Percentiles rank a stretch among this genome's conserved stretches.
These are phyloP conservation scores for Cyclura pinguis DNA, from an alignment of 2,797 vertebrate genomes.

Conservation along the genomic window DNA sequence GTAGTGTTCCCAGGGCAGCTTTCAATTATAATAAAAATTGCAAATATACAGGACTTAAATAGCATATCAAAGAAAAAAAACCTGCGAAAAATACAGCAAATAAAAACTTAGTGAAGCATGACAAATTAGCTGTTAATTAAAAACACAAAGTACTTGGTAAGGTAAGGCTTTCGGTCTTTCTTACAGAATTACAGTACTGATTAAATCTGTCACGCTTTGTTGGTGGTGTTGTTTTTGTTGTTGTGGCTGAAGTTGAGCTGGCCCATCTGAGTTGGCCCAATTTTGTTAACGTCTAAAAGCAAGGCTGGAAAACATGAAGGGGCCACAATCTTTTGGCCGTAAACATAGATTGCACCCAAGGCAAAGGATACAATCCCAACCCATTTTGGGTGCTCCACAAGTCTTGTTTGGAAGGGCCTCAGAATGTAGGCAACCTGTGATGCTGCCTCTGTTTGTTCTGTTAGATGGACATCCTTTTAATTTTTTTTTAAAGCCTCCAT, in stretches of 20 bases:
- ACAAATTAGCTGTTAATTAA: background rate
- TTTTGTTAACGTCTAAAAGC: background rate
- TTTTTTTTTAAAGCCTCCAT: background rate
- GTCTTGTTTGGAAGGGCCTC: background rate
- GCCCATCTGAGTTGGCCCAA: background rate
- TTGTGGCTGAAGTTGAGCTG: background rate
- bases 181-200: background rate
- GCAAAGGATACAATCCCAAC: background rate
- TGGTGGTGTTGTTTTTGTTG: background rate
- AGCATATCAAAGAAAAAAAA: background rate
- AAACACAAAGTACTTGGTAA: background rate
- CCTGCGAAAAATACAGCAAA: background rate
- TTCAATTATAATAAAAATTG: background rate
- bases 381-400: background rate
- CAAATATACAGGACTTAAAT: background rate
- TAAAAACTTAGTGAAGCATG: background rate
- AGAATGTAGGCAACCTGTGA: background rate
- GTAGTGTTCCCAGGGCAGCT: background rate
- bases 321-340: background rate
- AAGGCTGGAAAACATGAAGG: background rate
- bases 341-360: no score
- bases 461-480: background rate
- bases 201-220: background rate
- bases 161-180: background rate
- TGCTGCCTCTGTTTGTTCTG: background rate